Evolutionary conservation across 2,888 invertebrate species (phyloP), one percentile per base, ranked within the genome.

Genomic region (Drosophila mimetica): DNA sequence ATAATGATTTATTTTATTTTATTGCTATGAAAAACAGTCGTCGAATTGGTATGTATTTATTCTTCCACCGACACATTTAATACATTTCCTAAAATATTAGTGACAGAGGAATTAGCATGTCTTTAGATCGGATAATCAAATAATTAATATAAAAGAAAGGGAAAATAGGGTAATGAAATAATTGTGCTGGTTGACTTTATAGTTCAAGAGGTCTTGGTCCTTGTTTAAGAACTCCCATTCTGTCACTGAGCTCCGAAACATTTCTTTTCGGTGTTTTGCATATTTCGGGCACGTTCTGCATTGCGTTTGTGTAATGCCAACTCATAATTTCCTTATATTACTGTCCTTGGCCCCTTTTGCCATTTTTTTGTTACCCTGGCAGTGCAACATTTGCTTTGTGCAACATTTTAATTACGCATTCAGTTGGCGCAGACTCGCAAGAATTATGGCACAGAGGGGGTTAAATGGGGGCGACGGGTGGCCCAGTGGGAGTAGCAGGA

Each of bases 351-450:
- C 54, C 30, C 14, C 61, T 57, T 74, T 58, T 36, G 16, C 18
- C 18, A 36, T 58, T 34, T 46, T 71, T 54, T 72, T 47, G 20
- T 37, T 63, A 4, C 34, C n/a, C 30, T 28, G 44, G 55, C 48
- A 47, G 60, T 71, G 47, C 71, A 36, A 54, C 50, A 63, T 54
- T 63, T 73, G 73, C 72, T 71, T 71, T 69, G 72, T 60, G 55
- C 46, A 65, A 67, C 71, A 59, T 74, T 85, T 74, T 81, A 73
- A 78, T 80, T 78, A 63, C 67, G 65, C 61, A 74, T 76, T 71
- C 65, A 76, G 77, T 74, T 74, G 64, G 57, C 53, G 53, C 60
- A 76, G 42, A 71, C 61, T 57, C 39, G 14, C 44, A 28, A 67
- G 70, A 74, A 59, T 81, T 71, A 64, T 77, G 71, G 46, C 32